Evolutionary conservation across 2,113 vertebrate genomes (phyloP), one percentile per base, ranked within the genome.

Genomic region (Atrichornis clamosus): DNA sequence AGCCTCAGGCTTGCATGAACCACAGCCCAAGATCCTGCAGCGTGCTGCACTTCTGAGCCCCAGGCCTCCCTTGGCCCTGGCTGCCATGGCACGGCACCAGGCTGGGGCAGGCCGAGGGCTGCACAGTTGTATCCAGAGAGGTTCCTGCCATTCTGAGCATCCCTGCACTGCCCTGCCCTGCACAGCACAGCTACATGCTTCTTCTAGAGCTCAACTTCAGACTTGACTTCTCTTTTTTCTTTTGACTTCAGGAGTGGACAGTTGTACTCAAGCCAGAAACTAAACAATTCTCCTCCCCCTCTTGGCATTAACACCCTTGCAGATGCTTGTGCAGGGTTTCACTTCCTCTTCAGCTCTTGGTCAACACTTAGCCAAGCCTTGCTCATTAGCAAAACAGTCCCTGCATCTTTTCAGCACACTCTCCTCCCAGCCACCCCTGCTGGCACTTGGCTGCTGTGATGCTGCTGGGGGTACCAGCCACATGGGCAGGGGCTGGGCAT

Each of bases 261-360:
- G 69, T 18, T 88, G 62, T 67, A 82, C 42, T 80, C 35, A 89
- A 86, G 63, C 63, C 83, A 80, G 62, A 65, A 87, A 59, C 41
- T 7, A 65, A 91, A 74, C 39, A 79, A 83, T n/a, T 42, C 47
- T 80, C 68, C 74, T 52, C 84, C 67, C 28, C 3, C 35, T 74
- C 74, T 47, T 80, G 81, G 50, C n/a, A 3, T 65, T 37, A 73
- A 73, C 65, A 84, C 58, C 72, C 87, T 53, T 37, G 47, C 90
- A 80, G 79, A 93, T 73, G 76, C 83, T 65, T 50, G 27, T 39
- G 67, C 73, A 73, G n/a, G 68, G 58, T 97, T 95, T 93, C 85
- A 84, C 73, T 95, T 95, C 94, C 93, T 74, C 78, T 89, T 83
- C 82, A 79, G 63, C 55, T 89, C 62, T 56, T 53, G 42, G 90